phyloP scores from a whole-genome alignment of 2,797 vertebrate species.

The Pseudotriccus pelzelni region DNA sequence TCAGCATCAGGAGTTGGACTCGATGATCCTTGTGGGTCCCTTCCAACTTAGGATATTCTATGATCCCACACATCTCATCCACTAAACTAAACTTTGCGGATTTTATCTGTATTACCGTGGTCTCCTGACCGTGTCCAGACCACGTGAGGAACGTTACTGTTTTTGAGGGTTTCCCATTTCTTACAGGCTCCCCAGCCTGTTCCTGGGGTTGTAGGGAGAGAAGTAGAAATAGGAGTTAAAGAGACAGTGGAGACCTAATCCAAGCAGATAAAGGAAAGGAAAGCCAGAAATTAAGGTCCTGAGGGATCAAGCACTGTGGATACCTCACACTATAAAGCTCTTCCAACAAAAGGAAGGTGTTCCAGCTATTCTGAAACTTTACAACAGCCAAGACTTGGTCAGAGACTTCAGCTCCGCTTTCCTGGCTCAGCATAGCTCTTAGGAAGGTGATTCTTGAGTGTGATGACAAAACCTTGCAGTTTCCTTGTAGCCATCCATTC shows the following conservation, averaged over 20 bases:
- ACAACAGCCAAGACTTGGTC: neutral
- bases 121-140: neutral
- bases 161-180: neutral
- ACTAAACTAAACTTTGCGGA: neutral
- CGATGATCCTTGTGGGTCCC: neutral
- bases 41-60: neutral
- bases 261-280: neutral
- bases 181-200: neutral
- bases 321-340: neutral
- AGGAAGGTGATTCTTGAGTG: neutral
- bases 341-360: neutral
- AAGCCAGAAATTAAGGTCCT: neutral
- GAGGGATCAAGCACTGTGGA: neutral
- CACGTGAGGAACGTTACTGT: neutral
- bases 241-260: neutral
- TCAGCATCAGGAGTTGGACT: neutral
- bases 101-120: neutral
- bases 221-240: neutral
- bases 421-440: neutral
- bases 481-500: neutral
- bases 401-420: neutral
- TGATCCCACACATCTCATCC: neutral
- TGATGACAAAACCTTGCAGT: rapidly evolving
- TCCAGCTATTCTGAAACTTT: neutral
- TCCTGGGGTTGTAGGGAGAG: neutral